Evolutionary conservation across 2,113 vertebrate species (phyloP), one percentile per base, ranked within the genome.

Genomic region (Vicugna pacos): DNA sequence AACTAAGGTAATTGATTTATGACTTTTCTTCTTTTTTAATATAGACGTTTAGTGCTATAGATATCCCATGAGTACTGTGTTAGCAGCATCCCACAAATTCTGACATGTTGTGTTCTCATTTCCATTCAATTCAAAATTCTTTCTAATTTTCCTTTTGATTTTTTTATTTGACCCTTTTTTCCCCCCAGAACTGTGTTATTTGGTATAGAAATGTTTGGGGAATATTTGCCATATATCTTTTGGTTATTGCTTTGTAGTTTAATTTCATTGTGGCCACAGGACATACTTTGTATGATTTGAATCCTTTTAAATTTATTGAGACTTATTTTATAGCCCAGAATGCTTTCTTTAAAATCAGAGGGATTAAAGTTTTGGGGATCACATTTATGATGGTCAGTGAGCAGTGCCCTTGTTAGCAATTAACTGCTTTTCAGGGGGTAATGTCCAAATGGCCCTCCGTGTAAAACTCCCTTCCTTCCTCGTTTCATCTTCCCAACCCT

Each of bases 281-380:
- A 95, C 20, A 77, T 79, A 62, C 8, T 89, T 70, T 72, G 15
- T 38, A 56, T 65, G 60, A 70, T 30, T 80, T 56, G 65, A 81
- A 42, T 62, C 38, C 52, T 94, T 96, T 60, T 76, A 58, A n/a
- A 91, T 87, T 90, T 81, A 88, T n/a, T 50, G 77, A 62, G 87
- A 50, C 14, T 84, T 69, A 64, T 88, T 94, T 94, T 48, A 73
- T 19, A 90, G 52, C 58, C 35, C 16, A 15, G 13, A 62, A 62
- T 91, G 8, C 10, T 80, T 94, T 92, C 48, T 46, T 87, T 82
- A 65, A 52, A 89, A 86, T 72, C 67, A 72, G 19, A 56, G 26
- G 69, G 4, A 73, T 82, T 54, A 46, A 80, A 28, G 73, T 69
- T 89, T 88, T 11, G 48, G 35, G 62, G 56, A 11, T 79, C 30